Evolutionary conservation across 37 sponge, comb jelly and placozoan genomes (phyloP), one percentile per base, ranked within the genome.

Genomic region (Axinella damicornis): DNA sequence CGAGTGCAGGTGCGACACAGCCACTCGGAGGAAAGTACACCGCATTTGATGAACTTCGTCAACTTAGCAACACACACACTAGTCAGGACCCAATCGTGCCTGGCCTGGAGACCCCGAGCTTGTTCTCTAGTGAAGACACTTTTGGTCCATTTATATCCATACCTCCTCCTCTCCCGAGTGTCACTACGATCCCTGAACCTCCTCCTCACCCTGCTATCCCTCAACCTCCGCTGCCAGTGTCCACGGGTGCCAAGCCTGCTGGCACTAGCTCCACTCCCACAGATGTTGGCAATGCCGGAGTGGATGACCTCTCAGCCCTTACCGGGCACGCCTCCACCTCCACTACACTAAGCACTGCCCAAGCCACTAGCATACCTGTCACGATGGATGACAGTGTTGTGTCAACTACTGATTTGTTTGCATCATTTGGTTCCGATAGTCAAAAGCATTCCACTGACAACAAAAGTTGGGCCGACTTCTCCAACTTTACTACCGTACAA

Each of bases 121-220:
- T 16, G 52, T 35, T 57, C 40, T 18, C 11, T 61, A 14, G 0
- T 6, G 53, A 66, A 31, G 68, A 53, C 46, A 54, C 40, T 4
- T 79, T 79, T 79, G 68, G 55, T 73, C 6, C 5, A 37, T 82
- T 82, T 57, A 28, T 73, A n/a, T 57, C 57, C 5, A 15, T 24
- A 1, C 68, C 54, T 22, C 54, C 67, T 14, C 55, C 80, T 55
- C 52, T 60, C 35, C 56, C 59, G 58, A 18, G n/a, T n/a, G n/a
- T n/a, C n/a, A n/a, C n/a, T n/a, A n/a, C n/a, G n/a, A n/a, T n/a
- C n/a, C n/a, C n/a, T n/a, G n/a, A n/a, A 1, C 68, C 54, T 22
- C 54, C 67, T 14, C 55, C 80, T 55, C 52, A 59, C 35, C 56
- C 59, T 37, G 24, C 11, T 20, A 14, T 31, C 30, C 35, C 76